Conservation (phyloP, 2,888 invertebrate species). For the Rhagonycha fulva region DNA sequence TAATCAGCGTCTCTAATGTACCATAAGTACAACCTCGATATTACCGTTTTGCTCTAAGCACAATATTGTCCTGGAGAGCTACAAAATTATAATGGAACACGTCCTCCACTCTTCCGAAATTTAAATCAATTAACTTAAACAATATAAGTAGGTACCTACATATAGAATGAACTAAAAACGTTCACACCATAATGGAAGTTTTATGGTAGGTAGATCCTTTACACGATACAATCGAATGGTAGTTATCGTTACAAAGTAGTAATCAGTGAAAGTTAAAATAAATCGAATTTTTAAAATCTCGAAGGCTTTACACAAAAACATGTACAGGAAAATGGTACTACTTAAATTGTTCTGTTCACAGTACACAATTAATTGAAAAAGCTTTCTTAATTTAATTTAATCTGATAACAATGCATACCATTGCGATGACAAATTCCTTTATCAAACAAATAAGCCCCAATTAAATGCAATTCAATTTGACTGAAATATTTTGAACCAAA, state of each 20-base stretch:
- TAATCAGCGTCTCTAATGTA: too few relatives aligned
- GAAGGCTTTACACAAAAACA: neutral
- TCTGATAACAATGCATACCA: slow-evolving; percentile 5
- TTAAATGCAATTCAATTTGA: neutral
- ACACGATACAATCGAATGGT: neutral
- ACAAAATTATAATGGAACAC: too few relatives aligned
- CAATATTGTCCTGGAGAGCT: too few relatives aligned
- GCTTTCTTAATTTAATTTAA: neutral
- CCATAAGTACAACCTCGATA: too few relatives aligned
- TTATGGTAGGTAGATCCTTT: neutral
- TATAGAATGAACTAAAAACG: neutral
- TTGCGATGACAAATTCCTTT: slow-evolving; percentile 7
- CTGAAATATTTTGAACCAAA: neutral
- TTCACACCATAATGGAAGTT: neutral
- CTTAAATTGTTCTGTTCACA: neutral
- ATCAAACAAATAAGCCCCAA: neutral
- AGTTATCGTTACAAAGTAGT: neutral
- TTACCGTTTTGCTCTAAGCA: too few relatives aligned
- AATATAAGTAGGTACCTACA: too few relatives aligned
- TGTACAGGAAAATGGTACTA: neutral
- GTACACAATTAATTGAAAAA: neutral
- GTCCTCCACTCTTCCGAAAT: too few relatives aligned
- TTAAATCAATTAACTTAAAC: too few relatives aligned
- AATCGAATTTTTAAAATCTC: neutral
- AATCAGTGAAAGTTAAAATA: neutral